These are phyloP conservation scores for Lasius fuliginosus DNA, from an alignment of 2,888 invertebrate genomes.

Conservation along the genomic window DNA sequence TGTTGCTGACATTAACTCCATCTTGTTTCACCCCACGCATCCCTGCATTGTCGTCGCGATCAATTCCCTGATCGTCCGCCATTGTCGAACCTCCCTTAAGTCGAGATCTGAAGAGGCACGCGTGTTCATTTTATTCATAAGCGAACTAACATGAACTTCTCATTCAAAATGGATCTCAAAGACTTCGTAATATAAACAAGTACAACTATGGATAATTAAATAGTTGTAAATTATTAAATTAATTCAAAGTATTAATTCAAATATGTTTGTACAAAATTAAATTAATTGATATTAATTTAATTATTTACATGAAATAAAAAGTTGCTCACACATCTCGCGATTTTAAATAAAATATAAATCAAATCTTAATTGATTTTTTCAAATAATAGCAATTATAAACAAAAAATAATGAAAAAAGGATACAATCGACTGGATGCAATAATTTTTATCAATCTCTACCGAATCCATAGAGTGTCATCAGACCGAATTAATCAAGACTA, in stretches of 20 bases:
- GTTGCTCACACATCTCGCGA: not conserved
- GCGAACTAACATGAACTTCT: constrained; percentile 1
- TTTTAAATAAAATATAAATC: constrained; percentile 1
- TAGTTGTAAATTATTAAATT: not conserved
- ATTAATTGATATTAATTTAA: not conserved
- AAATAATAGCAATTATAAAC: not conserved
- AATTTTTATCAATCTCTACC: not conserved
- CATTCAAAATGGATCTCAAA: not conserved
- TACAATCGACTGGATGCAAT: not conserved
- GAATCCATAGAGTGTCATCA: not conserved
- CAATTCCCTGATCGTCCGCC: constrained; percentile 28
- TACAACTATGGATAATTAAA: not conserved
- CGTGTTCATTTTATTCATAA: constrained; percentile 43
- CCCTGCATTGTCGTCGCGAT: constrained; percentile 41
- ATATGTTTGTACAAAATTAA: not conserved
- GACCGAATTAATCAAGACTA: constrained; percentile 26
- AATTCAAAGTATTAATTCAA: not conserved
- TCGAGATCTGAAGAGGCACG: not conserved
- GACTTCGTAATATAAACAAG: not conserved
- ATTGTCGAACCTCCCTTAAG: constrained; percentile 40
- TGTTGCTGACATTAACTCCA: constrained; percentile 78
- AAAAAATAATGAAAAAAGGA: not conserved
- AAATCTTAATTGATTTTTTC: not conserved
- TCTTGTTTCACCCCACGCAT: constrained; percentile 64
- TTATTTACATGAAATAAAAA: not conserved